phyloP scores from a whole-genome alignment of 30 jellyfish, hydroid and myxozoan species.

The Clytia hemisphaerica region DNA sequence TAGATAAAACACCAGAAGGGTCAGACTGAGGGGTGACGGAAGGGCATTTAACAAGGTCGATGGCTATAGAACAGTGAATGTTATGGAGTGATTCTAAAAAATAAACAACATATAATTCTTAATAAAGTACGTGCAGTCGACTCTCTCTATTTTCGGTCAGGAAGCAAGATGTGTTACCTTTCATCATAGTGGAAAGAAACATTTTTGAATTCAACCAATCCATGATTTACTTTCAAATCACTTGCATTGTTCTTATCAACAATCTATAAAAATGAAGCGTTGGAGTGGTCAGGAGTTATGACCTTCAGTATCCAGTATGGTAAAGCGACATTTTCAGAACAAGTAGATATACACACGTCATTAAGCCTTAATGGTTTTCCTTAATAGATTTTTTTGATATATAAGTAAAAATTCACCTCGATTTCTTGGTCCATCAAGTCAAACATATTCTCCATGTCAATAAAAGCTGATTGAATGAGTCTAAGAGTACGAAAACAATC shows the following conservation, averaged over 20 bases:
- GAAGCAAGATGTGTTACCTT: constrained; percentile 36
- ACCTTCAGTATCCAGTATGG: no score
- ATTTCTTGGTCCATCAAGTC: constrained; percentile 79
- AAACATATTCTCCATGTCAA: constrained; percentile 97
- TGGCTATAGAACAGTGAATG: no score
- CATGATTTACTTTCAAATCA: constrained; percentile 43
- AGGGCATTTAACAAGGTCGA: no score
- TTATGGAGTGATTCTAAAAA: no score
- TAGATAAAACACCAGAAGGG: no score
- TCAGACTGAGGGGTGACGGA: no score
- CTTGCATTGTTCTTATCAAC: constrained; percentile 52
- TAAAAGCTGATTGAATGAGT: constrained; percentile 87
- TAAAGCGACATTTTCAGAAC: no score
- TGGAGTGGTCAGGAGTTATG: no score
- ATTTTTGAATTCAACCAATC: constrained; percentile 64
- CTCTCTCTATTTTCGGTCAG: not conserved
- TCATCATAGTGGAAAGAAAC: constrained; percentile 75
- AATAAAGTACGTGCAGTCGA: not conserved
- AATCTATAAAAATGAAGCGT: constrained; percentile 30
- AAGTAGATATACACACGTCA: no score
- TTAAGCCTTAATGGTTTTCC: no score
- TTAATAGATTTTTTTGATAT: no score
- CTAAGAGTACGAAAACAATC: constrained; percentile 35
- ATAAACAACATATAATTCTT: no score
- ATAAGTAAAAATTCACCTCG: constrained; percentile 77